phyloP scores from a whole-genome alignment of 1,140 invertebrate species.

The Phymorhynchus buccinoides region DNA sequence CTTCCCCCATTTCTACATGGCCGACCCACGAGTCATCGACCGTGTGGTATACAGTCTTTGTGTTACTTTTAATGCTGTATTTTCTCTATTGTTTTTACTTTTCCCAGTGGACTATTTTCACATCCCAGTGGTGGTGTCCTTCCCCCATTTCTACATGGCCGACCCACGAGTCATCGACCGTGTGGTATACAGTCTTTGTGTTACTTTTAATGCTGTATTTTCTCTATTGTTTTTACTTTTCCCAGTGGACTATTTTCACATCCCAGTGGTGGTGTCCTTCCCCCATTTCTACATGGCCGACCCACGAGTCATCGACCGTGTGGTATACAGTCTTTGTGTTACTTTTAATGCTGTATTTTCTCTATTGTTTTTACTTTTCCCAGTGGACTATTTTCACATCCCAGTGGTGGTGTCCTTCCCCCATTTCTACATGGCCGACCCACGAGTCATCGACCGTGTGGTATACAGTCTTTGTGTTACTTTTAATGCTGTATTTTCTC shows the following conservation, averaged over 20 bases:
- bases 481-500: no score
- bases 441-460: slow-evolving; percentile 79
- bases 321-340: no score
- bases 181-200: no score
- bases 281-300: slow-evolving; percentile 89
- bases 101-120: slow-evolving; percentile 64
- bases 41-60: no score
- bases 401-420: slow-evolving; percentile 84
- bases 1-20: slow-evolving; percentile 86
- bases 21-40: slow-evolving; percentile 80
- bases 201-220: no score
- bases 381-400: slow-evolving; percentile 64
- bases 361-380: no score
- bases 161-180: slow-evolving; percentile 80
- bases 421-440: slow-evolving; percentile 85
- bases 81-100: no score
- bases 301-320: slow-evolving; percentile 78
- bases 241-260: slow-evolving; percentile 63
- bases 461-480: no score
- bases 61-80: no score
- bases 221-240: no score
- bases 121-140: slow-evolving; percentile 80
- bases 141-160: slow-evolving; percentile 87
- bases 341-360: no score
- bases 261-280: slow-evolving; percentile 81